These are phyloP conservation scores for Diplazon laetatorius DNA, from an alignment of 2,888 invertebrate genomes.

Conservation along the genomic window DNA sequence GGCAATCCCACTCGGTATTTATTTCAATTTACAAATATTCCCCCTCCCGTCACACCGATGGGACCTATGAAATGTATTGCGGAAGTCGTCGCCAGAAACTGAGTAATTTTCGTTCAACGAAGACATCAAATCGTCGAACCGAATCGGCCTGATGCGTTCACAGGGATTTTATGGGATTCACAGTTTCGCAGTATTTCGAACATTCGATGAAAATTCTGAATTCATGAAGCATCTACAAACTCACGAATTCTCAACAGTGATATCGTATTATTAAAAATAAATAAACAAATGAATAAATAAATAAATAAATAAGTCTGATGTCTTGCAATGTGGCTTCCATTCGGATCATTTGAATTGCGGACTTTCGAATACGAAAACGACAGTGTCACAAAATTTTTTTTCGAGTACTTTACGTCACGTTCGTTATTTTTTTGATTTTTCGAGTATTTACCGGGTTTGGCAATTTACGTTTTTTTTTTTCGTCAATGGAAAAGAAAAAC, in stretches of 20 bases:
- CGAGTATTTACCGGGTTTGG: not conserved
- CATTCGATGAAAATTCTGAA: too few species aligned
- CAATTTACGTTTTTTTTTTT: not conserved
- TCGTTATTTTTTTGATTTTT: not conserved
- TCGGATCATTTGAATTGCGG: not conserved
- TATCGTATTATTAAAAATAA: too few species aligned
- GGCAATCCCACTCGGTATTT: constrained; percentile 40
- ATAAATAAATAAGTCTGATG: too few species aligned
- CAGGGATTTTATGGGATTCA: too few species aligned
- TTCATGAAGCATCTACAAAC: too few species aligned
- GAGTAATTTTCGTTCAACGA: constrained; percentile 62
- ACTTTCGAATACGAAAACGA: not conserved
- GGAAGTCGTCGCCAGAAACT: constrained; percentile 59
- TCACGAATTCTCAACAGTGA: too few species aligned
- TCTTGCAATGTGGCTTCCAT: too few species aligned
- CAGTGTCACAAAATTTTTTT: not conserved
- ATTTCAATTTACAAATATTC: constrained; percentile 17
- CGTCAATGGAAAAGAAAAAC: too few species aligned
- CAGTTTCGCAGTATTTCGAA: too few species aligned
- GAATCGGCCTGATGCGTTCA: constrained; percentile 39
- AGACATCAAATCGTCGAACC: constrained; percentile 57
- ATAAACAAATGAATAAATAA: too few species aligned
- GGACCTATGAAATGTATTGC: constrained; percentile 64
- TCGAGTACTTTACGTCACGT: not conserved
- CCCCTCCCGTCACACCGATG: not conserved